Evolutionary conservation across 2,888 invertebrate species (phyloP).

Genomic region (Oxyteleia sp.): DNA sequence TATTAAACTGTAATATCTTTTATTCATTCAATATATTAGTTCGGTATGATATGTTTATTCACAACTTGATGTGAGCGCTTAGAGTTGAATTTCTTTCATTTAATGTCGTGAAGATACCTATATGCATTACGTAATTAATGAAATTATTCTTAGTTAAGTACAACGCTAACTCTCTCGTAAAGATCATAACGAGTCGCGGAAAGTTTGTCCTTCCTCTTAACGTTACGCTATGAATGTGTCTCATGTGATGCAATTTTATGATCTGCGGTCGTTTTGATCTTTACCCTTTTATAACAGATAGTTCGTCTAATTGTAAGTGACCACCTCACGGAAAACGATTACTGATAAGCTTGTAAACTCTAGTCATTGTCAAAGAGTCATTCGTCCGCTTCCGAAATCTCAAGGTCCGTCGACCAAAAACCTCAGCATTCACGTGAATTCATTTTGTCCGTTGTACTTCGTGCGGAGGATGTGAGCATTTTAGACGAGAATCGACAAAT

Average conservation of each 20-base stretch:
- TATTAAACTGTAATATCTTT: constrained; percentile 85
- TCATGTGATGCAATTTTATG: constrained; percentile 33
- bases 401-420: constrained; percentile 78
- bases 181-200: constrained; percentile 69
- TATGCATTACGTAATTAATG: constrained; percentile 72
- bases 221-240: background rate
- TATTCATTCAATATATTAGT: constrained; percentile 85
- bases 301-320: constrained; percentile 63
- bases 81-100: constrained; percentile 81
- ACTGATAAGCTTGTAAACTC: constrained; percentile 81
- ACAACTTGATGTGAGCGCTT: constrained; percentile 88
- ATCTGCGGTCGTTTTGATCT: constrained; percentile 53
- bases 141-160: constrained; percentile 82
- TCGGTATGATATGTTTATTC: constrained; percentile 88
- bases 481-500: constrained; percentile 44
- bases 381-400: constrained; percentile 80
- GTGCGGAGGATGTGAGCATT: constrained; percentile 49
- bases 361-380: constrained; percentile 85
- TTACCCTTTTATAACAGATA: constrained; percentile 46
- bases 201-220: constrained; percentile 78
- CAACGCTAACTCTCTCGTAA: constrained; percentile 76
- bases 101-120: constrained; percentile 80
- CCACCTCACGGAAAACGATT: constrained; percentile 78
- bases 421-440: constrained; percentile 70
- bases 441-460: constrained; percentile 57